phyloP scores from a whole-genome alignment of 1,140 invertebrate species.

The Pomacea maculata region DNA sequence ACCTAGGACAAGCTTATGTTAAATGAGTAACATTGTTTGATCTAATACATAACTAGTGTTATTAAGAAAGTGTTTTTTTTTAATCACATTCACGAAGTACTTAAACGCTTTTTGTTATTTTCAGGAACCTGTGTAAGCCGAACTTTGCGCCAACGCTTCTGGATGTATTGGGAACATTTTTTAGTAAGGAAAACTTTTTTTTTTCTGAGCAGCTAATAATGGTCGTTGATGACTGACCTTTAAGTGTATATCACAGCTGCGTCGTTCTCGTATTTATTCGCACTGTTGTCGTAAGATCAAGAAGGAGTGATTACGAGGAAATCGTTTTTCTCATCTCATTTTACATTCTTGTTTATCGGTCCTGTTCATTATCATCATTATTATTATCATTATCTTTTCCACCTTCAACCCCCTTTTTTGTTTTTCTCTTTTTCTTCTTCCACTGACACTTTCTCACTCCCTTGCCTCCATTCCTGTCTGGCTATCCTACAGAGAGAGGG shows the following conservation, averaged over 20 bases:
- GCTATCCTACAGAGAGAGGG: not conserved
- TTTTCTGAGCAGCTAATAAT: not conserved
- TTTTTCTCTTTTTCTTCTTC: too few species aligned
- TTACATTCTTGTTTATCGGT: too few species aligned
- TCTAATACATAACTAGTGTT: not conserved
- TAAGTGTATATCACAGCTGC: not conserved
- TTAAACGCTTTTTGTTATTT: not conserved
- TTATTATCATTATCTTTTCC: too few species aligned
- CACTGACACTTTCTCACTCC: too few species aligned
- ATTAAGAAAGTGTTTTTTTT: not conserved
- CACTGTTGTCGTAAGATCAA: too few species aligned
- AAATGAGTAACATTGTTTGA: not conserved
- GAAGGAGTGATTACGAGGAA: too few species aligned
- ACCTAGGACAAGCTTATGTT: not conserved
- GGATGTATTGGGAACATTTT: constrained; percentile 21
- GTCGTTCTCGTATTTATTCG: too few species aligned
- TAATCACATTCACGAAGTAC: not conserved
- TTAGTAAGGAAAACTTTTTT: constrained; percentile 15
- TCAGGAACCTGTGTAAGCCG: constrained; percentile 27
- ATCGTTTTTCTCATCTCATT: too few species aligned
- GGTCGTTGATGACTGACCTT: not conserved
- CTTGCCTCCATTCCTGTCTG: not conserved
- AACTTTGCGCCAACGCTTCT: constrained; percentile 19
- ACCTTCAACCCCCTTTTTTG: too few species aligned
- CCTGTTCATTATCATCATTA: too few species aligned